phyloP scores from a whole-genome alignment of 2,797 vertebrate genomes.

The Sus cebifrons region DNA sequence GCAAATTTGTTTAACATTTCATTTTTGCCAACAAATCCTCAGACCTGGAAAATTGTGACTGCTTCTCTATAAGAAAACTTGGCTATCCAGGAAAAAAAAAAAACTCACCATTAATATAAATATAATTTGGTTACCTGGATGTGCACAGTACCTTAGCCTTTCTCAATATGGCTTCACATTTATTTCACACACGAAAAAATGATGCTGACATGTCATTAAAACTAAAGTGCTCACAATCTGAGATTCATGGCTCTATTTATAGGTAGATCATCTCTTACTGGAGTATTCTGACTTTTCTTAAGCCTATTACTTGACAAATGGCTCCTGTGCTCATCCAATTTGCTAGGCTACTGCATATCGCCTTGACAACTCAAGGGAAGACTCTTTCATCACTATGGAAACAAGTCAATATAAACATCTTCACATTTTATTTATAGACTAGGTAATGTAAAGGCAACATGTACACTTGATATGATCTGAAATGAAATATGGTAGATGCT shows the following conservation, averaged over 20 bases:
- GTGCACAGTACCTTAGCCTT: not conserved
- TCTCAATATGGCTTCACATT: slow-evolving; percentile 33
- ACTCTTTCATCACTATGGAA: slow-evolving; percentile 88
- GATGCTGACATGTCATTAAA: slow-evolving; percentile 38
- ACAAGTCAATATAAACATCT: slow-evolving; percentile 87
- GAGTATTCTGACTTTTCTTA: slow-evolving; percentile 66
- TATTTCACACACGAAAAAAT: slow-evolving; percentile 59
- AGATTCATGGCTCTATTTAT: slow-evolving; percentile 31
- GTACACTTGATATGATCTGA: slow-evolving; percentile 50
- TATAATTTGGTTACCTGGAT: not conserved
- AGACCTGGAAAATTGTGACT: not conserved
- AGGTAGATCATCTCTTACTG: slow-evolving; percentile 68
- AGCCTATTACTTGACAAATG: slow-evolving; percentile 76
- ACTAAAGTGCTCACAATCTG: slow-evolving; percentile 71
- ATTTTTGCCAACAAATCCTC: not conserved
- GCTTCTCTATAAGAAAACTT: slow-evolving; percentile 12
- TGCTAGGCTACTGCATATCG: slow-evolving; percentile 82
- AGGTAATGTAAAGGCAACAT: slow-evolving; percentile 79
- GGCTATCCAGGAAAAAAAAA: not conserved
- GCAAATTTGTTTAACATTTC: not conserved
- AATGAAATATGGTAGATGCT: slow-evolving; percentile 59
- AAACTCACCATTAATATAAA: not conserved
- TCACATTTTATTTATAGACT: slow-evolving; percentile 87
- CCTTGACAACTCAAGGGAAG: slow-evolving; percentile 87
- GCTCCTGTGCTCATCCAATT: slow-evolving; percentile 79